Base-by-base conservation (phyloP, 2,888 invertebrate genomes). In the Epinotia brunnichana region DNA sequence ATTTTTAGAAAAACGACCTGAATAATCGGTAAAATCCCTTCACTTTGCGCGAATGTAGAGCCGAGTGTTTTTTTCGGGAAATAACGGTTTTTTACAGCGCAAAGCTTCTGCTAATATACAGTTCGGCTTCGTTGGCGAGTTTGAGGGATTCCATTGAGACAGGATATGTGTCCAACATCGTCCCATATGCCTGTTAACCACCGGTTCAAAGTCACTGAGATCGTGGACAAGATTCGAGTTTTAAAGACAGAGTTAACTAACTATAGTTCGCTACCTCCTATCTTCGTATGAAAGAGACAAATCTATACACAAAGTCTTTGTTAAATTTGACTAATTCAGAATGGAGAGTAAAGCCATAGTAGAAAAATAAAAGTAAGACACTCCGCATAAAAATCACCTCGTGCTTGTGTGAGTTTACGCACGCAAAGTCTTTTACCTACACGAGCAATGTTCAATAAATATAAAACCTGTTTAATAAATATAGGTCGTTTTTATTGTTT, bases 1-100 rank as follows among this genome's bases (percentile, higher is more conserved):
- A 82, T 86, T 84, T 82, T 76, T 89, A 88, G 86, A 86, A 85
- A 85, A 85, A 85, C 56, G 82, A 85, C 88, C 87, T 81, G 83
- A 82, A 83, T 80, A 77, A 87, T 88, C 89, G 93, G 93, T 93
- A 93, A 93, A 85, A 76, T 82, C 79, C 78, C 83, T 82, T 78
- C 87, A 80, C 85, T 83, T 85, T 78, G 83, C 84, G 85, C 83
- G 84, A 86, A 86, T 87, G 74, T 80, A 81, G 80, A 81, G 86
- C 87, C 85, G 83, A 76, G 75, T 76, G 75, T 81, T 77, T 78
- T n/a, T 79, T 81, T 83, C 79, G 82, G 83, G 80, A 79, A 82
- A 83, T 85, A 85, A 85, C 82, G 77, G 77, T 84, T 86, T 84
- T 84, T 85, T 83, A 82, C 86, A 87, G 85, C 84, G 79, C 79